These are phyloP conservation scores for Agrotis segetum DNA, from an alignment of 2,888 invertebrate genomes.

Conservation along the genomic window DNA sequence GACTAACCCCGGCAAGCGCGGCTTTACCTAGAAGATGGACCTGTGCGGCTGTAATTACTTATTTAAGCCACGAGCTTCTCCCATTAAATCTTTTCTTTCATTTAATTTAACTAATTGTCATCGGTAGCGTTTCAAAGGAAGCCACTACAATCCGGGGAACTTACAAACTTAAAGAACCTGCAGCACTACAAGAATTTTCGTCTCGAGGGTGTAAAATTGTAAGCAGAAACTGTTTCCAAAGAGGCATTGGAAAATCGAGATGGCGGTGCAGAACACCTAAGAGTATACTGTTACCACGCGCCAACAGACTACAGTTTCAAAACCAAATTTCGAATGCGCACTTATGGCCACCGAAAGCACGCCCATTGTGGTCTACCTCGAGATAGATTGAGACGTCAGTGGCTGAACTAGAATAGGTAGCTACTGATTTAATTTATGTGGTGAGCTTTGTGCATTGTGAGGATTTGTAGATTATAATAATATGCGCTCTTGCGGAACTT, in stretches of 20 bases:
- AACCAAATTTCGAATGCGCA: slow-evolving; percentile 28
- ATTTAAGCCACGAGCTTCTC: too few relatives aligned
- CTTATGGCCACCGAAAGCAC: background rate
- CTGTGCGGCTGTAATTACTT: too few relatives aligned
- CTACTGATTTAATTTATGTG: slow-evolving; percentile 33
- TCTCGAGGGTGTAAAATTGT: background rate
- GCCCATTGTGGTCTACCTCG: slow-evolving; percentile 42
- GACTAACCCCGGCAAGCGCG: too few relatives aligned
- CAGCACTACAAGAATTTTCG: background rate
- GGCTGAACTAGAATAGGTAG: slow-evolving; percentile 25
- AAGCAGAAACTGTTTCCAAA: background rate
- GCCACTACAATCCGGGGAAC: slow-evolving; percentile 1
- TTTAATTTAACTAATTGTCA: slow-evolving; percentile 11
- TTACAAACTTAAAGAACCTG: background rate
- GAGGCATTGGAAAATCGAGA: background rate
- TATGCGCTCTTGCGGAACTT: slow-evolving; percentile 3
- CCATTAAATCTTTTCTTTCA: slow-evolving; percentile 5
- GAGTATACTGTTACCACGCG: background rate
- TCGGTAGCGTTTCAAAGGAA: slow-evolving; percentile 11
- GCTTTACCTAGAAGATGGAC: too few relatives aligned
- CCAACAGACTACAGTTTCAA: slow-evolving; percentile 11
- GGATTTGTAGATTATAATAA: slow-evolving; percentile 6
- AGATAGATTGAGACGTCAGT: slow-evolving; percentile 46
- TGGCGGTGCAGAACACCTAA: too few relatives aligned
- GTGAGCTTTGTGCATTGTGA: slow-evolving; percentile 24